Evolutionary conservation across 2,113 vertebrate species (phyloP).

Genomic region (Cnemophilus loriae): DNA sequence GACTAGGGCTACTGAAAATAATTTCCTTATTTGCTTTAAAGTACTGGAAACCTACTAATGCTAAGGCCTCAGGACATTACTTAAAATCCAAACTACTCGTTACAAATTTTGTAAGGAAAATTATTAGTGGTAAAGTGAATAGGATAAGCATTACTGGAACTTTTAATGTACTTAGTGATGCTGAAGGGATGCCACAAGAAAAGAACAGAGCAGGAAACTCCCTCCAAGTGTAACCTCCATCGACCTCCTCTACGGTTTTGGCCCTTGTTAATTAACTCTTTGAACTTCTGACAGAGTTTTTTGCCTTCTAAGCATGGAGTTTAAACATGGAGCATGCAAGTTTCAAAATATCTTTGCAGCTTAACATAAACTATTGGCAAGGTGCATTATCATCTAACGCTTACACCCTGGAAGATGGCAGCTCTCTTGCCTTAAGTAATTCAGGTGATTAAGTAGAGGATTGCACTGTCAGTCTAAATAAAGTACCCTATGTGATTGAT

Average conservation of each 20-base stretch:
- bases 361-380: neutral
- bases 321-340: neutral
- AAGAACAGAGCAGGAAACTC: neutral
- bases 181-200: neutral
- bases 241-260: neutral
- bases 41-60: neutral
- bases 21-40: slow-evolving; percentile 9
- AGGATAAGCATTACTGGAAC: neutral
- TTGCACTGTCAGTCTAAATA: neutral
- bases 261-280: neutral
- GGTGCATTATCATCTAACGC: neutral
- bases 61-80: neutral
- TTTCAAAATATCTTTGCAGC: neutral
- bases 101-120: neutral
- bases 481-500: neutral
- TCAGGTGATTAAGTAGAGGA: neutral
- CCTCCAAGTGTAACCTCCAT: neutral
- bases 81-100: slow-evolving; percentile 2
- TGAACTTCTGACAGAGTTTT: neutral
- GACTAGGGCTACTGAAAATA: slow-evolving; percentile 1
- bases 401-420: neutral
- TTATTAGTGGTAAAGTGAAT: neutral
- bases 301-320: neutral
- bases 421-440: neutral
- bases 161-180: neutral